Base-by-base conservation (phyloP, 2,113 vertebrate species). In the Pithys albifrons region DNA sequence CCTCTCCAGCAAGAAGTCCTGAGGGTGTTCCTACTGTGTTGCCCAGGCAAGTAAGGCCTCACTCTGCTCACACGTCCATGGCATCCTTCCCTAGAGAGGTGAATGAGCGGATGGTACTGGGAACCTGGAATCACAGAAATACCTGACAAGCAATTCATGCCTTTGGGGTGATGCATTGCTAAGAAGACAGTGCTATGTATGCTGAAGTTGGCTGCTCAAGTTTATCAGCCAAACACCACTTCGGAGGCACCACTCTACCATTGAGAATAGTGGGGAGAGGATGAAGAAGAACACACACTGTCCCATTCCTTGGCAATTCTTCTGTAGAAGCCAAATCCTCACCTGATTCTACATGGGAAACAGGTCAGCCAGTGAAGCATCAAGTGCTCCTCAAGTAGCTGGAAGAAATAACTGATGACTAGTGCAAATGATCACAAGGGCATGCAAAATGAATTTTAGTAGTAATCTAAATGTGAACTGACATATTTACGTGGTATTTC, bases 381-480 rank as follows among this genome's bases (percentile, higher is more conserved):
- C 51, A 88, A 39, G 43, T 22, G 35, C 43, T 84, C 69, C 85
- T 93, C 59, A 70, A 37, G 16, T 27, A 64, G 43, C 2, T 66
- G 55, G 75, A 86, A 91, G 74, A 91, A 95, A 58, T 62, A 77
- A 59, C 23, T 39, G 51, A 35, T 64, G n/a, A 55, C 43, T 66
- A 39, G 13, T 51, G 46, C 45, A 91, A 73, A 48, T 48, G 72
- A 84, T 91, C 85, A 78, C 37, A 70, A 66, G 51, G 18, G 54
- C 55, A 85, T 31, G 19, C 58, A 92, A 82, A 94, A 85, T 62
- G 19, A 54, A 79, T 94, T 89, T 88, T 71, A 73, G 64, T 41
- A 70, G 51, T 67, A 81, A 59, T 79, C 81, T 86, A 93, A 94
- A 86, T 88, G 88, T 24, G 55, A 91, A 71, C 65, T 52, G 45